Evolutionary conservation across 2,113 vertebrate genomes (phyloP), one percentile per base, ranked within the genome.

Genomic region (Heptranchias perlo): DNA sequence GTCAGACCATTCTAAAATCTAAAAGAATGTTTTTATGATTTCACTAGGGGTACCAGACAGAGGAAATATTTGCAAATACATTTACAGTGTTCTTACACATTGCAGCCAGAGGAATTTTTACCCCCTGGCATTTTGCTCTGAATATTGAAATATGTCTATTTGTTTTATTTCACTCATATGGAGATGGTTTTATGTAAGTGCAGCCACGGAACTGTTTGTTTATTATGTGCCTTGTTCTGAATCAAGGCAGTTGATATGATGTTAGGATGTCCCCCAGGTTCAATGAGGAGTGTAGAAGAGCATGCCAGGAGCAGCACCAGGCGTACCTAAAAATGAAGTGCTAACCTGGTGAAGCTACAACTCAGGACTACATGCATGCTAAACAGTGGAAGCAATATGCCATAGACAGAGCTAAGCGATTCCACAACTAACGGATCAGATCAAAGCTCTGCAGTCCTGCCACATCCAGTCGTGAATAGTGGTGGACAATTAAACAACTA

Each of bases 1-100:
- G 25, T 49, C 84, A 87, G 84, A 31, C 21, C 3, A 25, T 52
- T 82, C 76, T 44, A 82, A 5, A 82, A 82, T 82, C 76, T 39
- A 82, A 44, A 82, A 82, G n/a, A 82, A 82, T 82, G 76, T 82
- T n/a, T 82, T 82, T 82, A 82, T 82, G 76, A 82, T 82, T 82
- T 44, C 76, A 44, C 76, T 39, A 16, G 39, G 44, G 39, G 76
- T 14, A 44, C 76, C n/a, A 82, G 76, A 82, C 76, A 82, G 44
- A 82, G 76, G 44, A 82, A 44, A 21, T 82, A n/a, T 82, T 82
- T 82, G 76, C 76, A 82, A 82, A 82, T 82, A 14, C 44, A 82
- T 82, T 82, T 82, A 44, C n/a, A 18, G 35, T 82, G 39, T 44
- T 82, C 76, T 14, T 39, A 82, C 76, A 82, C n/a, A 82, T 82